Conservation (phyloP, 2,888 invertebrate genomes). For the Hydrotaea cyrtoneurina region DNA sequence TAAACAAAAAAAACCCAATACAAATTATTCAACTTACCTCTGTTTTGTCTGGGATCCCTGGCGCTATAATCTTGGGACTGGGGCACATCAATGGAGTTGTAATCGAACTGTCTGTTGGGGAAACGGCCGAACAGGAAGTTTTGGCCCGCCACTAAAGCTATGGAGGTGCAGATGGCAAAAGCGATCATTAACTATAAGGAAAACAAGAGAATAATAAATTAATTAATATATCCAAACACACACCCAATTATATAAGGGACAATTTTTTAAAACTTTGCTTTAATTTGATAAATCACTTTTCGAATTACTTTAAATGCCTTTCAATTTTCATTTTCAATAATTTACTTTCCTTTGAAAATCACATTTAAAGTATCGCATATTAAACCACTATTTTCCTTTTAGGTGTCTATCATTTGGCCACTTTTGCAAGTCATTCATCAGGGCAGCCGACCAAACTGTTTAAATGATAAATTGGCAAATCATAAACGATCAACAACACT, state of each 20-base stretch:
- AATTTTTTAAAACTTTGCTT: background rate
- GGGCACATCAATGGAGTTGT: constrained; percentile 73
- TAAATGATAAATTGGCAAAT: constrained; percentile 61
- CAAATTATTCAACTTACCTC: constrained; percentile 74
- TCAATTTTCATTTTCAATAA: background rate
- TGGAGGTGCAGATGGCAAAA: constrained; percentile 76
- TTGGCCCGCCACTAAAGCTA: constrained; percentile 78
- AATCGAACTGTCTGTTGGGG: constrained; percentile 73
- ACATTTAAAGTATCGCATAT: background rate
- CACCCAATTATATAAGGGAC: constrained; percentile 17
- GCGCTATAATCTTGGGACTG: constrained; percentile 71
- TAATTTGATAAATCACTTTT: too few species aligned
- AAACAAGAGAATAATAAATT: constrained; percentile 52
- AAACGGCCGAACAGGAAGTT: constrained; percentile 76
- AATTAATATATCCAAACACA: background rate
- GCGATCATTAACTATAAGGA: constrained; percentile 76
- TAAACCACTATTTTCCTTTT: background rate
- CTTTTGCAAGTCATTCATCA: constrained; percentile 1
- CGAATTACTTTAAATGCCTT: too few species aligned
- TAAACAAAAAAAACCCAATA: too few species aligned
- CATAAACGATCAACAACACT: constrained; percentile 53
- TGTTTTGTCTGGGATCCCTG: constrained; percentile 79
- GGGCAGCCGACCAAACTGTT: constrained; percentile 19
- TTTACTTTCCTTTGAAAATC: background rate
- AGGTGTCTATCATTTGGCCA: background rate